phyloP scores from a whole-genome alignment of 2,113 vertebrate genomes.

The Neogobius melanostomus region DNA sequence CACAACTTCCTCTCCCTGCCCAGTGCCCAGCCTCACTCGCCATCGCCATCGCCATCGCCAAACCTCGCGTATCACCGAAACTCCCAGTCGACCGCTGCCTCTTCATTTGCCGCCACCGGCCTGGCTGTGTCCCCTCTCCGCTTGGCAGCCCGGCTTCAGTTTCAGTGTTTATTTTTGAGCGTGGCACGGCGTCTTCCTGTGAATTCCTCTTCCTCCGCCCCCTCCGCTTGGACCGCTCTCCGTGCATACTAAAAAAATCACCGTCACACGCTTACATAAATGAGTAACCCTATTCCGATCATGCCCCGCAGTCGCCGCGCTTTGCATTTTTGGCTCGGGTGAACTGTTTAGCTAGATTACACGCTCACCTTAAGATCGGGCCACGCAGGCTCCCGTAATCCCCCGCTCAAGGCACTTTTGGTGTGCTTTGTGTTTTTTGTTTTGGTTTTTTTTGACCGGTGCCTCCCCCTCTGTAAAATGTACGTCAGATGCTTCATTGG shows the following conservation, averaged over 20 bases:
- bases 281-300: neutral
- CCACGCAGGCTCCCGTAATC: neutral
- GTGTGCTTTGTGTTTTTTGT: no score
- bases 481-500: neutral
- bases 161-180: slow-evolving; percentile 3
- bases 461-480: neutral
- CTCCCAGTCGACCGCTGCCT: neutral
- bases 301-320: neutral
- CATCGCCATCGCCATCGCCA: neutral
- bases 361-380: neutral
- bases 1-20: neutral
- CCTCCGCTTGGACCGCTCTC: neutral
- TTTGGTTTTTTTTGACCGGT: neutral
- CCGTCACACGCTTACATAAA: slow-evolving; percentile 3
- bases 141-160: neutral
- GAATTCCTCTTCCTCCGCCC: neutral
- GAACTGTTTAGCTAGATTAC: neutral
- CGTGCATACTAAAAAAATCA: neutral
- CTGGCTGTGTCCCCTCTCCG: neutral
- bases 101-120: slow-evolving; percentile 5
- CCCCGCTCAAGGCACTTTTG: neutral
- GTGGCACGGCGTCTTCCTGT: neutral
- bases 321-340: neutral
- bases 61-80: neutral
- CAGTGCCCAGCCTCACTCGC: neutral